Evolutionary conservation across 2,888 invertebrate species (phyloP).

Genomic region (Agrotis segetum): DNA sequence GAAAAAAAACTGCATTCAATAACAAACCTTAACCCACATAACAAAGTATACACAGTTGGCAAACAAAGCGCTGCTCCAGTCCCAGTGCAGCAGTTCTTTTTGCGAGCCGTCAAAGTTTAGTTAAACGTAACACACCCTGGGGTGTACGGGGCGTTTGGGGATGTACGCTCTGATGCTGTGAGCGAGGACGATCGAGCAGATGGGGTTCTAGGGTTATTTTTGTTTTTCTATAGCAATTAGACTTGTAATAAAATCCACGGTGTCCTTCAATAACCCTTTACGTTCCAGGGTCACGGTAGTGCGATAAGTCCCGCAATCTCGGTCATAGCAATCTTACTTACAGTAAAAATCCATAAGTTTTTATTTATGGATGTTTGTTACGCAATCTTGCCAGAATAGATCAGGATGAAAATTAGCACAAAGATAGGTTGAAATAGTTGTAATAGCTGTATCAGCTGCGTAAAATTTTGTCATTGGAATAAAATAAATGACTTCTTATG

Average conservation of each 20-base stretch:
- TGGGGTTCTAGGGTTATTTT: not conserved
- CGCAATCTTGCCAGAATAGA: too few species aligned
- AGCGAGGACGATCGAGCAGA: conserved; percentile 1
- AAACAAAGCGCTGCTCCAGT: conserved; percentile 44
- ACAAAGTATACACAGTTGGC: conserved; percentile 22
- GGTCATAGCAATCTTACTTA: not conserved
- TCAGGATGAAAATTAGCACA: too few species aligned
- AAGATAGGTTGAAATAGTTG: too few species aligned
- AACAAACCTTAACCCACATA: not conserved
- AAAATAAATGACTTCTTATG: too few species aligned
- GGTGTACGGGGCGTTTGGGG: conserved; percentile 34
- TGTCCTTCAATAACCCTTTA: too few species aligned
- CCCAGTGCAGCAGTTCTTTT: conserved; percentile 65
- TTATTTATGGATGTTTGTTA: too few species aligned
- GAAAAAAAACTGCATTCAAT: not conserved
- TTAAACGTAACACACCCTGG: conserved; percentile 66
- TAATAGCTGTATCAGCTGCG: too few species aligned
- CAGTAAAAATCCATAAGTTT: too few species aligned
- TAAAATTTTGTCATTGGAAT: too few species aligned
- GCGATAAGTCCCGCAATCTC: too few species aligned
- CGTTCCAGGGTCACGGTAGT: too few species aligned
- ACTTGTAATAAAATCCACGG: too few species aligned
- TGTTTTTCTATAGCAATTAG: not conserved
- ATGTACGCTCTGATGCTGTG: conserved; percentile 13
- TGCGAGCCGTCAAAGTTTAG: conserved; percentile 65